Percentiles rank a stretch among this genome's conserved stretches.
Conservation (phyloP, 2,797 vertebrate species). For the Myotis daubentonii region DNA sequence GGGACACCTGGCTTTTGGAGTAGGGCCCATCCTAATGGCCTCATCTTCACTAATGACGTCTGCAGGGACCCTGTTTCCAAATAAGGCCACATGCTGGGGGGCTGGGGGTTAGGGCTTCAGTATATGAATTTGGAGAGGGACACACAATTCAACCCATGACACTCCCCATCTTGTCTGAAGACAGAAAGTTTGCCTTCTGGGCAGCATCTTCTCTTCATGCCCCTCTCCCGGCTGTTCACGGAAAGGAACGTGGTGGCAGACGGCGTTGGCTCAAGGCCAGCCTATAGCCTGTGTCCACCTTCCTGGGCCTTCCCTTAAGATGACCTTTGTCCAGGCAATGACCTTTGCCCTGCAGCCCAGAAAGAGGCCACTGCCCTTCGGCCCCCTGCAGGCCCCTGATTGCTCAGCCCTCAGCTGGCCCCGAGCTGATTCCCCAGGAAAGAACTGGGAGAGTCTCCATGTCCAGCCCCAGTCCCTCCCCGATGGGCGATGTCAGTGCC, state of each 20-base stretch:
- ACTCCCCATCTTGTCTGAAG: not conserved
- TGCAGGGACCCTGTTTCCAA: not conserved
- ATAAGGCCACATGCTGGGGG: not conserved
- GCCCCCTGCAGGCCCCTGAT: not conserved
- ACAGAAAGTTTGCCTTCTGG: not conserved
- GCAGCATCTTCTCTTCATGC: not conserved
- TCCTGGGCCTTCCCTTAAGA: not conserved
- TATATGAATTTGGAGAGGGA: not conserved
- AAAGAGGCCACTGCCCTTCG: not conserved
- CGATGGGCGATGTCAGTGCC: fast-evolving
- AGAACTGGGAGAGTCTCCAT: not conserved
- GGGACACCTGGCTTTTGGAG: not conserved
- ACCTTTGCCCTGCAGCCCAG: too few species aligned
- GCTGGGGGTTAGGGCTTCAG: not conserved
- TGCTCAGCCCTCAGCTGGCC: not conserved
- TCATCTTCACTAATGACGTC: not conserved
- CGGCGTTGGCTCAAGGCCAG: not conserved
- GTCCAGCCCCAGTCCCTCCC: not conserved
- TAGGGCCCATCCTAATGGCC: not conserved
- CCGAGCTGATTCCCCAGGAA: not conserved
- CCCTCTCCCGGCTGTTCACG: not conserved
- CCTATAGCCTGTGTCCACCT: not conserved
- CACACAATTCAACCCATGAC: not conserved
- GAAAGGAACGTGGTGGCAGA: not conserved
- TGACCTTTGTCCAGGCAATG: not conserved